Conservation (phyloP, 2,888 invertebrate species). For the Cephus nigrinus region DNA sequence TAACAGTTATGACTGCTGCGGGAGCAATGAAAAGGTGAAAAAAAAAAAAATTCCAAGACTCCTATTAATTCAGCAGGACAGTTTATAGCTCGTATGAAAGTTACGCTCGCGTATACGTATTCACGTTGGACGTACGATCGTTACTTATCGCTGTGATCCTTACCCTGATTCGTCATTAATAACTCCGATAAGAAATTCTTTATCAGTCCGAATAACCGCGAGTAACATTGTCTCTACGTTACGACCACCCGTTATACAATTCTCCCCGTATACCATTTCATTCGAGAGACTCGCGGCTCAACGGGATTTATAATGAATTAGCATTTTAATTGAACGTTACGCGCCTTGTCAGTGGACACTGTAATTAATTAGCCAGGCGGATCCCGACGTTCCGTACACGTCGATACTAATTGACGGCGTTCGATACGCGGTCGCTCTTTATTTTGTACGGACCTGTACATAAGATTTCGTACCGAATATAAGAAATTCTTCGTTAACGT, state of each 20-base stretch:
- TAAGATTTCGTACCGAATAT: too few species aligned
- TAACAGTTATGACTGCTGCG: neutral
- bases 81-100: neutral
- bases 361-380: slow-evolving; percentile 42
- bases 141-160: neutral
- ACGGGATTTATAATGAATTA: slow-evolving; percentile 53
- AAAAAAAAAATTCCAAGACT: neutral
- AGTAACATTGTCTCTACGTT: slow-evolving; percentile 17
- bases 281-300: slow-evolving; percentile 10
- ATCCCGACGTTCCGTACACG: neutral
- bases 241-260: slow-evolving; percentile 47
- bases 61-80: neutral
- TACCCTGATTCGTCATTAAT: neutral
- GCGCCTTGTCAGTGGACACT: slow-evolving; percentile 49
- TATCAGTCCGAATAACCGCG: neutral
- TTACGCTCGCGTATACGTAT: neutral
- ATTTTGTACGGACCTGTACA: too few species aligned
- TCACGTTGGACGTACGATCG: neutral
- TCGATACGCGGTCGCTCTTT: neutral
- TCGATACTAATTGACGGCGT: neutral
- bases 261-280: slow-evolving; percentile 38
- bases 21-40: neutral
- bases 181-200: neutral
- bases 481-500: neutral
- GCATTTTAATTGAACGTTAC: slow-evolving; percentile 56